Evolutionary conservation across 2,113 vertebrate genomes (phyloP).

Genomic region (Sorex araneus): DNA sequence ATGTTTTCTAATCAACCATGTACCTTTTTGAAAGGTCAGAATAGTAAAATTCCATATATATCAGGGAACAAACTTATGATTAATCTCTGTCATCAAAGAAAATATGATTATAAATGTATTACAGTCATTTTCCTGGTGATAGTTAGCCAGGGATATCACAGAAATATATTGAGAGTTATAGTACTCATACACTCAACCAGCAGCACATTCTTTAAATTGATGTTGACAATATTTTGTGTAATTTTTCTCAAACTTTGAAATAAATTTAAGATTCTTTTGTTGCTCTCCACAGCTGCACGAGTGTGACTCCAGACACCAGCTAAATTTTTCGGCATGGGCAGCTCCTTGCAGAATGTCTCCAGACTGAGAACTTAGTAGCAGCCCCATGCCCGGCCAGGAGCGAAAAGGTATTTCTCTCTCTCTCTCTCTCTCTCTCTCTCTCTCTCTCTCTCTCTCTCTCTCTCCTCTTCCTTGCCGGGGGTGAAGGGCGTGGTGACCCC

Average conservation of each 20-base stretch:
- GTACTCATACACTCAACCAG: not conserved
- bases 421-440: too few relatives aligned
- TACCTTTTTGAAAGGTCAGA: conserved; percentile 80
- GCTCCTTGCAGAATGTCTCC: too few relatives aligned
- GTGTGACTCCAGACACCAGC: too few relatives aligned
- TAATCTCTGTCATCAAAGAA: conserved; percentile 61
- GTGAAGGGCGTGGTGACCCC: too few relatives aligned
- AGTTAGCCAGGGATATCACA: not conserved
- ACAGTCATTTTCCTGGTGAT: conserved; percentile 2
- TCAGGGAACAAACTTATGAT: conserved; percentile 75
- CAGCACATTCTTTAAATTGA: not conserved
- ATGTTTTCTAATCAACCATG: conserved; percentile 82
- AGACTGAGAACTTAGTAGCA: too few relatives aligned
- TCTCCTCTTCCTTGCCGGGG: too few relatives aligned
- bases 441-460: too few relatives aligned
- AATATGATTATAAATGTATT: conserved; percentile 51
- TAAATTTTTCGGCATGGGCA: too few relatives aligned
- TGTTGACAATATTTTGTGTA: conserved; percentile 60
- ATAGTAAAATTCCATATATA: conserved; percentile 77
- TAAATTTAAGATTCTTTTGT: not conserved
- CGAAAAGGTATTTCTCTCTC: too few relatives aligned
- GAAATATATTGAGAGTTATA: not conserved
- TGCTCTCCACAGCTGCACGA: too few relatives aligned
- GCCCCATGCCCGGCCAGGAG: too few relatives aligned
- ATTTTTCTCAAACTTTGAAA: conserved; percentile 33